Evolutionary conservation across 2,888 invertebrate genomes (phyloP), one percentile per base, ranked within the genome.

Genomic region (Ormyrus nitidulus): DNA sequence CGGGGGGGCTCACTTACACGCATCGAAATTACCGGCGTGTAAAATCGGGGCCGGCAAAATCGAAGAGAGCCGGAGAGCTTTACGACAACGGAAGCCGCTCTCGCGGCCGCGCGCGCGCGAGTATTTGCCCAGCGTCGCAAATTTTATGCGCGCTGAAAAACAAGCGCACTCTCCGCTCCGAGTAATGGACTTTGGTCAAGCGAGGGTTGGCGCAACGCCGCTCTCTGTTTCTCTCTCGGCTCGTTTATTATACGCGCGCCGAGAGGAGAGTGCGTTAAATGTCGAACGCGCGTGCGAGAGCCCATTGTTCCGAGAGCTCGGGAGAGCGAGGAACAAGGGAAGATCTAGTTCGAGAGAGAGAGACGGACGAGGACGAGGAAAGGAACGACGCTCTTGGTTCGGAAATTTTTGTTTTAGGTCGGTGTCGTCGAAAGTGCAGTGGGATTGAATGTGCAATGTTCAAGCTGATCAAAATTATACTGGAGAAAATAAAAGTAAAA

Each of bases 11-110:
- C 34, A 48, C 49, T 46, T 53, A 61, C 62, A 44, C 70, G 54
- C 69, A 59, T 68, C 66, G 53, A 70, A 80, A 80, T 76, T 71
- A 71, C 65, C 61, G 71, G 75, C 71, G 65, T 71, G 71, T 79
- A 74, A 79, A 74, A 79, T 74, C 72, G 69, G 69, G 53, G 48
- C 34, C 66, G 65, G 19, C 34, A 34, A 34, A 48, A 76, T 76
- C 75, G 75, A 65, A 56, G 44, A 7, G 65, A 11, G 51, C 46
- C 75, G 48, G 62, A 13, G 34, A 65, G 66, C 65, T 74, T 74
- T 74, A 74, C 74, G 65, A 74, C 56, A 62, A 48, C 64, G 8
- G 19, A 48, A 13, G 59, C 62, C 5, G 65, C 66, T 34, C 34
- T 72, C 64, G n/a, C 76, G 51, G 61, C n/a, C 48, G 61, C 70